Evolutionary conservation across 2,888 invertebrate genomes (phyloP), one percentile per base, ranked within the genome.

Genomic region (Anoncus sp.): DNA sequence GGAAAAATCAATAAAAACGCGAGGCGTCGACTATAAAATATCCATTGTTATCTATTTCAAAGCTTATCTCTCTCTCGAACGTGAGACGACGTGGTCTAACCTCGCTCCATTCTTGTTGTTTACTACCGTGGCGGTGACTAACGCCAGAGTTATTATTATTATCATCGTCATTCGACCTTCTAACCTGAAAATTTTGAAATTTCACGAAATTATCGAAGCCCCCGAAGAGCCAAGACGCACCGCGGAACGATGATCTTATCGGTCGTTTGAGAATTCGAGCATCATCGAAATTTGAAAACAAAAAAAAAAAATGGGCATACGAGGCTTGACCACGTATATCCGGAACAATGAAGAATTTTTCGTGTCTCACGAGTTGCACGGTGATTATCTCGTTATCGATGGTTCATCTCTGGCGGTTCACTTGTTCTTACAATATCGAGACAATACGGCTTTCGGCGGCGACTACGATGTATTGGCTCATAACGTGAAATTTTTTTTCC

Each of bases 291-390:
- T 20, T 9, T 12, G 47, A n/a, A n/a, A n/a, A 2, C 18, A 18
- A 20, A 20, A 18, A 20, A 1, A 6, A 27, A 65, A 67, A 55
- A 67, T 67, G 67, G 55, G 98, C 12, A 95, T 98, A 4, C 93
- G 94, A 70, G 98, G 98, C 38, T 92, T 98, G 75, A 97, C 97
- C 12, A 96, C 96, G 0, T 97, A 94, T 84, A 95, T 97, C 14
- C n/a, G 14, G 38, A 92, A 92, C 79, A 93, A 95, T 85, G 93
- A 95, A 22, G 93, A 95, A 79, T 90, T 92, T 43, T 92, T 97
- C 59, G 92, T 94, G 85, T 88, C 93, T 12, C 93, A 93, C 84
- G 92, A 94, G 78, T 92, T 97, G 9, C 94, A 95, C 81, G 93
- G 96, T 85, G 93, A 94, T n/a, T 92, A 93, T 81, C 89, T 97